Percentiles rank a stretch among this genome's conserved stretches.
These are phyloP conservation scores for Podocnemis expansa DNA, from an alignment of 2,113 vertebrate genomes.

Conservation along the genomic window DNA sequence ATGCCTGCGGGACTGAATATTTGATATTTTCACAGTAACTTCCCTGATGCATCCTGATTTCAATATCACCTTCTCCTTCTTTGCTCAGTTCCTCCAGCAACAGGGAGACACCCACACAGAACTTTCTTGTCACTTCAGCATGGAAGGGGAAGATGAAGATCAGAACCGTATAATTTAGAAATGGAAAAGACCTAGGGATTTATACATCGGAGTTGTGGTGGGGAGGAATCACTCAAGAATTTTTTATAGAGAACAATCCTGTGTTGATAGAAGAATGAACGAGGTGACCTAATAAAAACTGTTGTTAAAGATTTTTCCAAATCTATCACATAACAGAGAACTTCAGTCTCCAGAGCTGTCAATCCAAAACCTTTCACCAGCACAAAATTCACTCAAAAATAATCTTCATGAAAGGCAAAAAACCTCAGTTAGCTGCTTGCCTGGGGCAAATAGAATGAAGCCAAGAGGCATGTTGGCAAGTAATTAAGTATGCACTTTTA, in stretches of 20 bases:
- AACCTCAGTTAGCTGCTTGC: slow-evolving; percentile 67
- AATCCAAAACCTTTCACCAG: slow-evolving; percentile 53
- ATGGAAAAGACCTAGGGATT: background rate
- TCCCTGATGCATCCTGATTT: background rate
- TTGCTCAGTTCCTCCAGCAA: background rate
- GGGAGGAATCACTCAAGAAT: background rate
- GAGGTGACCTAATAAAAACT: slow-evolving; percentile 69
- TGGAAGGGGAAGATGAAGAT: background rate
- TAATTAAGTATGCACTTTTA: slow-evolving; percentile 70
- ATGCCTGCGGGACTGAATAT: background rate
- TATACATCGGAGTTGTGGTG: slow-evolving; percentile 8
- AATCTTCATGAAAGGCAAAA: slow-evolving; percentile 47
- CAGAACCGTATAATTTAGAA: background rate
- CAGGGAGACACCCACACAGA: background rate
- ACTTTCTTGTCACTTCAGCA: background rate
- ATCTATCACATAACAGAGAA: slow-evolving; percentile 58
- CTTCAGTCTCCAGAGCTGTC: slow-evolving; percentile 66
- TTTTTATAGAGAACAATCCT: slow-evolving; percentile 24
- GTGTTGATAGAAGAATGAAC: slow-evolving; percentile 61
- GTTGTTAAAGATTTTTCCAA: slow-evolving; percentile 50
- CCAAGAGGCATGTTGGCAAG: slow-evolving; percentile 57
- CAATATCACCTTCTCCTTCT: background rate
- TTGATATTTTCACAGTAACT: background rate
- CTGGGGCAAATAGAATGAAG: slow-evolving; percentile 56
- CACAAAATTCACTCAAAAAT: slow-evolving; percentile 60